Evolutionary conservation across 1,140 invertebrate species (phyloP).

Genomic region (Geopemphigus sp.): DNA sequence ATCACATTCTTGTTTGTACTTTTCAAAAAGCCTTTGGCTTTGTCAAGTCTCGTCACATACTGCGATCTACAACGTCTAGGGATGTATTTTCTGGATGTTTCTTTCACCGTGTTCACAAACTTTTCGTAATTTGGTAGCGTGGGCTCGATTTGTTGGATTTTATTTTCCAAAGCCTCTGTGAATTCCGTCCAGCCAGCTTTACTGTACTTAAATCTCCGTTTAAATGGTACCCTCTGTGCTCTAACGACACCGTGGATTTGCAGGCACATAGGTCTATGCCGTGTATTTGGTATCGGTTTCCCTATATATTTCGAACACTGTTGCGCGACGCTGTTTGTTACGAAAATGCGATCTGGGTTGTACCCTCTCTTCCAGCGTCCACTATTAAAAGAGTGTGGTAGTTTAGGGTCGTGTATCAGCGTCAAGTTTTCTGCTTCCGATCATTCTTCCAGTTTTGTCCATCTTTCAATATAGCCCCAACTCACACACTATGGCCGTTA

Average conservation of each 20-base stretch:
- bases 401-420: conserved; percentile 22
- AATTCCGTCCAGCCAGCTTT: too few species aligned
- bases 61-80: too few species aligned
- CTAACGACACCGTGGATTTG: too few species aligned
- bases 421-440: conserved; percentile 16
- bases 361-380: too few species aligned
- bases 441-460: conserved; percentile 38
- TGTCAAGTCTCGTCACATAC: neutral
- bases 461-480: conserved; percentile 33
- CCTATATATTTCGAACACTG: neutral
- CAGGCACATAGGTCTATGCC: too few species aligned
- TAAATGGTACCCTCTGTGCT: too few species aligned
- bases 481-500: too few species aligned
- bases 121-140: too few species aligned
- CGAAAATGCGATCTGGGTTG: conserved; percentile 36
- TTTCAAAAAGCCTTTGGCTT: neutral
- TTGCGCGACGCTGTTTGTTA: neutral
- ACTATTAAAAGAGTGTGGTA: conserved; percentile 13
- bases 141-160: too few species aligned
- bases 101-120: neutral
- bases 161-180: too few species aligned
- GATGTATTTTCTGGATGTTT: too few species aligned
- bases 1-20: neutral
- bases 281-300: neutral
- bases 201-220: too few species aligned